Conservation (phyloP, 2,797 vertebrate genomes). For the Podargus strigoides region DNA sequence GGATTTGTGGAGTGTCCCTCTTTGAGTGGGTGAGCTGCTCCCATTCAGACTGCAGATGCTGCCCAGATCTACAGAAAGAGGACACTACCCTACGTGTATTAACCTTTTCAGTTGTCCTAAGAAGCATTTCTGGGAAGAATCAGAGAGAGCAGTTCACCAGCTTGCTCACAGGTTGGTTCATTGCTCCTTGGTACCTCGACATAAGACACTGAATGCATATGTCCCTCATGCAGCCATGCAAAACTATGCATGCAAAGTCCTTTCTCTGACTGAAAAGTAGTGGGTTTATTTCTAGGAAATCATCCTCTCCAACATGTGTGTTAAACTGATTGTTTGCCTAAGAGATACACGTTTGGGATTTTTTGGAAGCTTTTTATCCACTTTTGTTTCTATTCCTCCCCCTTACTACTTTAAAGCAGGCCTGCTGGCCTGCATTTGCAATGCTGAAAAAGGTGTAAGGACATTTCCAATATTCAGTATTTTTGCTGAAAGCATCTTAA, state of each 20-base stretch:
- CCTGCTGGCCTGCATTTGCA: not conserved
- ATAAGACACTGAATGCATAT: not conserved
- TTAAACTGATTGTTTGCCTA: not conserved
- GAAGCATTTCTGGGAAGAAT: not conserved
- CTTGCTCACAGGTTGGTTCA: not conserved
- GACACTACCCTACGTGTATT: not conserved
- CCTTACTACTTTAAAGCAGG: not conserved
- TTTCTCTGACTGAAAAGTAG: not conserved
- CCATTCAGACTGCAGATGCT: not conserved
- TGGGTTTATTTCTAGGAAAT: not conserved
- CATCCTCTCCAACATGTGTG: not conserved
- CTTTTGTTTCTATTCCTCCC: not conserved
- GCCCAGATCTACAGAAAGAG: not conserved
- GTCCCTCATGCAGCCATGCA: not conserved
- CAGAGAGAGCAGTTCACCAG: not conserved
- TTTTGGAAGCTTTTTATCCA: not conserved
- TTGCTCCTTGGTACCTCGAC: not conserved
- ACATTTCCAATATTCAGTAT: not conserved
- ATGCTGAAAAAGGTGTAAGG: not conserved
- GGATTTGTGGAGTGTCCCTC: not conserved
- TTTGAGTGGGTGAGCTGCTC: not conserved
- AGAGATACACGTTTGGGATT: not conserved
- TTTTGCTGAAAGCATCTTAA: slow-evolving; percentile 23
- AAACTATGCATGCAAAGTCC: not conserved
- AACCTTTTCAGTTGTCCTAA: not conserved